Percentiles rank a stretch among this genome's conserved stretches.
Conservation (phyloP, 2,797 vertebrate species). For the Kryptopterus vitreolus region DNA sequence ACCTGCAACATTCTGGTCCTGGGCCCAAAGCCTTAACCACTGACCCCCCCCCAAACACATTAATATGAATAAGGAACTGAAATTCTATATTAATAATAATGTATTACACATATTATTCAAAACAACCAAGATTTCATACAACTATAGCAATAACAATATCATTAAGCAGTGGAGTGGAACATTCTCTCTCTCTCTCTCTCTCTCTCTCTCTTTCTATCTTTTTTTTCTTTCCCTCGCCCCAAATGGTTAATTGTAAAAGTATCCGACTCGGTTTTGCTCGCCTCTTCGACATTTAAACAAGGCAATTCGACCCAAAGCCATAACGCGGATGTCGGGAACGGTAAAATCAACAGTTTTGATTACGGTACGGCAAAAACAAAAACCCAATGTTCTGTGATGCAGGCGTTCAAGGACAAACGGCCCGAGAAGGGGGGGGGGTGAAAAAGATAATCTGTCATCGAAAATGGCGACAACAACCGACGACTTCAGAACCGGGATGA, state of each 20-base stretch:
- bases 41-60: no score
- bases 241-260: neutral
- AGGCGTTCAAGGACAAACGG: constrained; percentile 14
- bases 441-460: constrained; percentile 30
- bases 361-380: constrained; percentile 25
- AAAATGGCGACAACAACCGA: constrained; percentile 14
- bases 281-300: neutral
- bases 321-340: constrained; percentile 14
- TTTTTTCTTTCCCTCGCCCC: neutral
- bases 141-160: neutral
- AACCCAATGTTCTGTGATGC: constrained; percentile 8
- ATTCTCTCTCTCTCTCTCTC: neutral
- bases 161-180: neutral
- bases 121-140: no score
- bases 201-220: neutral
- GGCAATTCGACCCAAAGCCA: neutral
- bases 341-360: constrained; percentile 30
- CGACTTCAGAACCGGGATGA: neutral
- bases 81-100: neutral
- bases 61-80: neutral
- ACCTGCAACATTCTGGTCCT: no score
- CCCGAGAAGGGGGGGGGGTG: neutral
- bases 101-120: neutral
- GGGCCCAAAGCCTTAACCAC: no score
- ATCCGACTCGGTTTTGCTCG: neutral